phyloP scores from a whole-genome alignment of 2,888 invertebrate genomes.

The Cistogaster globosa region DNA sequence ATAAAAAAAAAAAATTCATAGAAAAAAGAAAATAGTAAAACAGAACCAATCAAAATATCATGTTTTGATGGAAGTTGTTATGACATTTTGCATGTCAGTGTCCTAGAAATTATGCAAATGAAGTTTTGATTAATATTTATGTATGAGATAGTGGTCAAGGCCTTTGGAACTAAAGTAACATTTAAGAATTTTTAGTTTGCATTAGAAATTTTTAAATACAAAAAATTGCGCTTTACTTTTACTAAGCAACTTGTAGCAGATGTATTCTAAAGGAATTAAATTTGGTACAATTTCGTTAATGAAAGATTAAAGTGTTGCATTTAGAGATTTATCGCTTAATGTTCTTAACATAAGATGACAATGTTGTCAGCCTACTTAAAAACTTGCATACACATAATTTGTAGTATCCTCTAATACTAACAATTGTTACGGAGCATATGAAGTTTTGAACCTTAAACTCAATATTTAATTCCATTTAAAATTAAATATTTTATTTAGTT shows the following conservation, averaged over 20 bases:
- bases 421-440: too few species aligned
- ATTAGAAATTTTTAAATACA: background rate
- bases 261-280: too few species aligned
- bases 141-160: background rate
- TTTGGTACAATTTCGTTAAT: too few species aligned
- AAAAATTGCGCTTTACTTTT: too few species aligned
- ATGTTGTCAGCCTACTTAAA: too few species aligned
- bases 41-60: background rate
- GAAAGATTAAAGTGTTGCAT: too few species aligned
- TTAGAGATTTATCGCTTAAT: too few species aligned
- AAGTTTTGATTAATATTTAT: background rate
- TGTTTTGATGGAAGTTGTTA: slow-evolving; percentile 42
- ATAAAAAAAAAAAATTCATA: background rate
- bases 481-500: background rate
- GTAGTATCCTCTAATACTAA: too few species aligned
- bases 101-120: background rate
- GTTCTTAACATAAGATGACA: too few species aligned
- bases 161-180: background rate
- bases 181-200: background rate
- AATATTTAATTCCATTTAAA: background rate
- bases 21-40: background rate
- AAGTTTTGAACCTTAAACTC: too few species aligned
- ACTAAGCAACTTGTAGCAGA: too few species aligned
- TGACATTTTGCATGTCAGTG: slow-evolving; percentile 68
- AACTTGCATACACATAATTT: too few species aligned